A percentile compares a stretch with the other conserved stretches of the same genome.
phyloP scores from a whole-genome alignment of 1,140 invertebrate species.

The Probaryconus sp. region DNA sequence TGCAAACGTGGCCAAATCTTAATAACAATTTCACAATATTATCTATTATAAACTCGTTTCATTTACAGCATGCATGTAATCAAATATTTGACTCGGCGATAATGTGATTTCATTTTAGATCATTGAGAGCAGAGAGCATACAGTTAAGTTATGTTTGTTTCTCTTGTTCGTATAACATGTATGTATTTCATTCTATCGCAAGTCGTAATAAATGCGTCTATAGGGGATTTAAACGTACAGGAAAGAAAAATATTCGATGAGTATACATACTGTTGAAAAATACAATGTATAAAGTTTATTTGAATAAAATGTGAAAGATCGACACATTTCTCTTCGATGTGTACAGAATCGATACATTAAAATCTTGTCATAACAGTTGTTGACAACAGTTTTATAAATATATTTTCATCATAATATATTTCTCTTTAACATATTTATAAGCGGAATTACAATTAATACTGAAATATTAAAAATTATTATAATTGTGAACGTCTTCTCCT shows the following conservation, averaged over 20 bases:
- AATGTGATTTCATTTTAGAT: conserved; percentile 25
- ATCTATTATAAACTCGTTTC: too few species aligned
- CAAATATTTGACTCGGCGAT: conserved; percentile 15
- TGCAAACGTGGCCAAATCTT: too few species aligned
- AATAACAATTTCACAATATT: too few species aligned
- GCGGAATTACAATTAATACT: too few species aligned
- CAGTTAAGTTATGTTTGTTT: conserved; percentile 23
- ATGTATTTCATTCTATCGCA: conserved; percentile 22
- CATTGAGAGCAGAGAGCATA: conserved; percentile 11
- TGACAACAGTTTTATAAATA: conserved; percentile 3
- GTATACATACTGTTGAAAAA: conserved; percentile 56
- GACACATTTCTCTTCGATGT: conserved; percentile 40
- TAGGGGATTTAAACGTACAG: conserved; percentile 35
- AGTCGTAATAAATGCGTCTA: conserved; percentile 40
- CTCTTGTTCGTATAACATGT: conserved; percentile 25
- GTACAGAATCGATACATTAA: conserved; percentile 54
- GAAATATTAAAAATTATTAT: too few species aligned
- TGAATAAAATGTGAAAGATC: conserved; percentile 58
- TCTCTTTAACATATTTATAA: conserved; percentile 1
- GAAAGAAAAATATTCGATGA: conserved; percentile 24
- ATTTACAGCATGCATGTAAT: not conserved
- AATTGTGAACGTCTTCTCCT: too few species aligned
- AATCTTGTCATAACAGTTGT: conserved; percentile 52
- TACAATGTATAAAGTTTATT: conserved; percentile 52
- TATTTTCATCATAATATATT: not conserved